Evolutionary conservation across 2,113 vertebrate species (phyloP).

Genomic region (Epinephelus cyanopodus): DNA sequence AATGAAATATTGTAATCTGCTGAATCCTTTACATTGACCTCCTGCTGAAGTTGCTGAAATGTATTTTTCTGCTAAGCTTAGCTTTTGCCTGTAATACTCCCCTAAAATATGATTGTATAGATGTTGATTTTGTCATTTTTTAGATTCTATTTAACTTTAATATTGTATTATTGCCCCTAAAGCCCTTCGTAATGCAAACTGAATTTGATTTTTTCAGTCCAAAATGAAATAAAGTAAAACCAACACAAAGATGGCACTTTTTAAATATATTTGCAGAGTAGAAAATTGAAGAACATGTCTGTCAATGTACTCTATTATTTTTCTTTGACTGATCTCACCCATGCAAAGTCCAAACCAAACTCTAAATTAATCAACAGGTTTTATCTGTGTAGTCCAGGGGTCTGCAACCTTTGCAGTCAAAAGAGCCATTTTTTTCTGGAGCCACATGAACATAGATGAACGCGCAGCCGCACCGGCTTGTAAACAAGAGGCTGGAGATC

Average conservation of each 20-base stretch:
- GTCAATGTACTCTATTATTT: neutral
- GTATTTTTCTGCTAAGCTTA: neutral
- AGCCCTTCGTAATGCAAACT: neutral
- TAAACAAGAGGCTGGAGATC: too few relatives aligned
- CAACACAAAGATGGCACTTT: neutral
- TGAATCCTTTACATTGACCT: neutral
- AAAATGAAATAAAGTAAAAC: neutral
- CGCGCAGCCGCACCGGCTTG: too few relatives aligned
- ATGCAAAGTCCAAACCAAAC: neutral
- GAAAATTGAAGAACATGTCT: neutral
- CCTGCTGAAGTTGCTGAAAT: neutral
- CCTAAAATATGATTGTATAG: neutral
- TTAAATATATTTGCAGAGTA: neutral
- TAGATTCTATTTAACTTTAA: neutral
- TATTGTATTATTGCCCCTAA: neutral
- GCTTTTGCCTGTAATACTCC: neutral
- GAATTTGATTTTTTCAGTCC: neutral
- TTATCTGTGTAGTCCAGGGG: too few relatives aligned
- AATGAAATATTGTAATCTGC: neutral
- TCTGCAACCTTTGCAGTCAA: too few relatives aligned
- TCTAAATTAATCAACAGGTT: neutral
- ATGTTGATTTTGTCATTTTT: neutral
- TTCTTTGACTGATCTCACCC: neutral
- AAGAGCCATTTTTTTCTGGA: too few relatives aligned
- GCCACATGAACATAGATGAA: too few relatives aligned